Evolutionary conservation across 53 echinoderm and acorn worm species (phyloP), one percentile per base, ranked within the genome.

Genomic region (Antedon mediterranea): DNA sequence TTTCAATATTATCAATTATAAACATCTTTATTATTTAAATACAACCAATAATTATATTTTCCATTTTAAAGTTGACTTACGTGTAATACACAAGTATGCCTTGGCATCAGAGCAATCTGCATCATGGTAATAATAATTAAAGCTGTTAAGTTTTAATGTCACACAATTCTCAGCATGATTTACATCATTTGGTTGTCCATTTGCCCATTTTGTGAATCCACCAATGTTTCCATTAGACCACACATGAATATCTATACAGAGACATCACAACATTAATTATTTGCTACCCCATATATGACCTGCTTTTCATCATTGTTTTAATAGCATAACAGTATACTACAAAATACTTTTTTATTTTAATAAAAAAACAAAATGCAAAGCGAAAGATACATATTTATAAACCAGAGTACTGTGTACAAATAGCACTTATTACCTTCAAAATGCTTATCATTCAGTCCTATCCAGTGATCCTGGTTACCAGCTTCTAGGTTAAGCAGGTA

Each of bases 361-460:
- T n/a, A n/a, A n/a, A n/a, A n/a, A n/a, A n/a, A n/a, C n/a, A n/a
- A n/a, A n/a, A n/a, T n/a, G n/a, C n/a, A n/a, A n/a, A n/a, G n/a
- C n/a, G n/a, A n/a, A n/a, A n/a, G n/a, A n/a, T n/a, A n/a, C n/a
- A n/a, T n/a, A n/a, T n/a, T n/a, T n/a, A n/a, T n/a, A n/a, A n/a
- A n/a, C n/a, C n/a, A n/a, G n/a, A n/a, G n/a, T 41, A 13, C 41
- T 41, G 5, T 41, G 41, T 41, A 41, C 41, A 41, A 41, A 41
- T 41, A 41, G 13, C 41, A 41, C 41, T 5, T 28, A 5, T 78
- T 78, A 78, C 78, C 43, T 78, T 78, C 78, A 41, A 78, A 43
- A 78, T 43, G 78, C 29, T 70, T 78, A 26, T 78, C 78, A 78
- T 78, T 78, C 78, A 78, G n/a, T 28, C 78, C 78, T 27, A 78